These are phyloP conservation scores for Ictalurus punctatus DNA, from an alignment of 2,113 vertebrate species.

Conservation along the genomic window DNA sequence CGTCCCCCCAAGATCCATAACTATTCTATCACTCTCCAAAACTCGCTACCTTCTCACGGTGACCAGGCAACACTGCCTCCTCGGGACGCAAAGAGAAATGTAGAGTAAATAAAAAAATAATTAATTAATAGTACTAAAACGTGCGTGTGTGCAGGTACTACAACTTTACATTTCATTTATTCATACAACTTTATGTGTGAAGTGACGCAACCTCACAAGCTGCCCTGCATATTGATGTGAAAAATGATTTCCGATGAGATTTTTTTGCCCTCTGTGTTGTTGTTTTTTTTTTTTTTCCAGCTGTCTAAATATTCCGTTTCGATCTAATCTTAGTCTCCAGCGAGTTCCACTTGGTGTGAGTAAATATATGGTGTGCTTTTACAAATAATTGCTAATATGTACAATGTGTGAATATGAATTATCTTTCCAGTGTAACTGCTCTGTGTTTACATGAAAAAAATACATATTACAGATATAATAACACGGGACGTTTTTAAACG, in stretches of 20 bases:
- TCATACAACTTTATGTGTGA: too few species aligned
- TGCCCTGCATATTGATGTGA: not conserved
- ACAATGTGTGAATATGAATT: not conserved
- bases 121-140: not conserved
- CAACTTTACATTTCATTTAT: too few species aligned
- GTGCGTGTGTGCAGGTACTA: too few species aligned
- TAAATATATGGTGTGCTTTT: not conserved
- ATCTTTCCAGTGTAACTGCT: not conserved
- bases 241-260: not conserved
- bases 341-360: not conserved
- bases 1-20: not conserved
- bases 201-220: not conserved
- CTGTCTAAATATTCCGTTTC: not conserved
- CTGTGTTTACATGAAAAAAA: not conserved
- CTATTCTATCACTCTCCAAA: not conserved
- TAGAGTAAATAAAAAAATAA: not conserved
- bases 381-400: not conserved
- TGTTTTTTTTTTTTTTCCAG: not conserved
- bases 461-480: not conserved
- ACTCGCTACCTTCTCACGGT: not conserved
- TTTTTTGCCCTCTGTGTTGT: not conserved
- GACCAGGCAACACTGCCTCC: not conserved
- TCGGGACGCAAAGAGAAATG: not conserved
- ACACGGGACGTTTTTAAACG: not conserved
- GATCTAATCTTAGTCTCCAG: not conserved